A percentile compares a stretch with the other conserved stretches of the same genome.
Evolutionary conservation across 2,888 invertebrate species (phyloP).

Genomic region (Polyommatus iphigenia): DNA sequence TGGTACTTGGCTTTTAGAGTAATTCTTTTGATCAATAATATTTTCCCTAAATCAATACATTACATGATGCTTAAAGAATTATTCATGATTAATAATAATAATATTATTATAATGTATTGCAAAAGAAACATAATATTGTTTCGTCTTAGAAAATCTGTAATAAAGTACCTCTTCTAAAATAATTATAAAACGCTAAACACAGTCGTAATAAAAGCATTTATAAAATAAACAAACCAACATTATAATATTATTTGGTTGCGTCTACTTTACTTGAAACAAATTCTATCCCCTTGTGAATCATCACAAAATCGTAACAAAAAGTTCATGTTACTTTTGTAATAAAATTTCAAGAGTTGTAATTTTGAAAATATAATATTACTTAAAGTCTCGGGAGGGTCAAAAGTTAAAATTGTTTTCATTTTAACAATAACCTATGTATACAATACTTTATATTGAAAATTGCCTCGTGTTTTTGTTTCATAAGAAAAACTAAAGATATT

Average conservation of each 20-base stretch:
- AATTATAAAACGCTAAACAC: not conserved
- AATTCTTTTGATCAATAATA: no score
- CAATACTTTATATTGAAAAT: not conserved
- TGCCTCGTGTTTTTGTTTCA: not conserved
- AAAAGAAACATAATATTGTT: no score
- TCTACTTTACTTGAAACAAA: not conserved
- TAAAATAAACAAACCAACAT: not conserved
- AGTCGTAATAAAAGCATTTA: not conserved
- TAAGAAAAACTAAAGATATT: no score
- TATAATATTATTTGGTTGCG: not conserved
- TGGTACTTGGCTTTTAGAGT: no score
- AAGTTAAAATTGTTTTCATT: not conserved
- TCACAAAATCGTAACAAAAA: constrained; percentile 20
- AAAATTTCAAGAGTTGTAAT: constrained; percentile 14
- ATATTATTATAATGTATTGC: no score
- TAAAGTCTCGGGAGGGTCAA: not conserved
- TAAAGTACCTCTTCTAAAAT: no score
- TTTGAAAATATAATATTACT: constrained; percentile 1
- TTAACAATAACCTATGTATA: not conserved
- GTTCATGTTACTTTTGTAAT: constrained; percentile 13
- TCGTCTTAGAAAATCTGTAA: no score
- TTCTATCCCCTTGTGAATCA: constrained; percentile 18
- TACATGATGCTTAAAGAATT: no score
- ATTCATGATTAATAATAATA: no score
- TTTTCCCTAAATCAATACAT: no score